Base-by-base conservation (phyloP, 2,888 invertebrate species). In the Stegana nigrithorax region DNA sequence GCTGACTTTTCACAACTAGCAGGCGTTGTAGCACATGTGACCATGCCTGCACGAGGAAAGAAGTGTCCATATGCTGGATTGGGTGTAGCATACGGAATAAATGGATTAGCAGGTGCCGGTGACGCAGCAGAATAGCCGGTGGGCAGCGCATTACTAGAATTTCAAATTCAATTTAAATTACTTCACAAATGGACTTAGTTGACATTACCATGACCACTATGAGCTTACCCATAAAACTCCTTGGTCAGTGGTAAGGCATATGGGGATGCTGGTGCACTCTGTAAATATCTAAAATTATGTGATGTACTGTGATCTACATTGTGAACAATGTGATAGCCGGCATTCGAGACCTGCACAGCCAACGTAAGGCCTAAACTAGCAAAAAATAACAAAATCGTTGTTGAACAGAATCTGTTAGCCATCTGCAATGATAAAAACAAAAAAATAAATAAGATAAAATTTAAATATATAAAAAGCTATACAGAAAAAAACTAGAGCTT, bases 291-390 rank as follows among this genome's bases (percentile, higher is more conserved):
- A 12, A 70, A 78, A 1, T 69, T 75, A 59, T 70, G 69, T 56
- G 62, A 47, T 60, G 4, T 65, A 39, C 29, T 62, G 63, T 1
- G 71, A 59, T n/a, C n/a, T n/a, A n/a, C n/a, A n/a, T 77, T 75
- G 29, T 83, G 82, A 14, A 82, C 72, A 55, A 82, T 81, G 7
- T 81, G 79, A 32, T 83, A 82, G 17, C 75, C 81, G 8, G 80
- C 60, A 14, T 45, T 78, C 12, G 80, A 80, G 1, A 80, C 68
- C 45, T 81, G 75, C 0, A 78, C 62, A 0, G 64, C 74, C 1
- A 58, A n/a, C 14, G 26, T 59, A 25, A 32, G 29, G 1, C 61
- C 59, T 26, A 62, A 36, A 0, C 78, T 26, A 1, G 63, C 62
- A 29, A 80, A 45, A 4, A 80, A 42, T 1, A 62, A 60, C 42